phyloP scores from a whole-genome alignment of 2,888 invertebrate species.

The Netelia melanura region DNA sequence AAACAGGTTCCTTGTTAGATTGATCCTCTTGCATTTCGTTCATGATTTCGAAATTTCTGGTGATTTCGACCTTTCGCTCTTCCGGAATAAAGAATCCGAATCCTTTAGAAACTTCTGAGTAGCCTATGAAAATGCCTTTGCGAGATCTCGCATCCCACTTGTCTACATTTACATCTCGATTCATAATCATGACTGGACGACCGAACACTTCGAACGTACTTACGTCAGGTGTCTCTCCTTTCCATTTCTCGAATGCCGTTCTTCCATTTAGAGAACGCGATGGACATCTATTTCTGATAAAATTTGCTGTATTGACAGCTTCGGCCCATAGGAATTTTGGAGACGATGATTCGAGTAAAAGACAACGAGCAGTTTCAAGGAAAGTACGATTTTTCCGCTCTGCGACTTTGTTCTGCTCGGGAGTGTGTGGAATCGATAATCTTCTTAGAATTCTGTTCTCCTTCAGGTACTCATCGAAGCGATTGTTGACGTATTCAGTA shows the following conservation, averaged over 20 bases:
- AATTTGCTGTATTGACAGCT: conserved; percentile 36
- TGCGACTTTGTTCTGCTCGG: conserved; percentile 50
- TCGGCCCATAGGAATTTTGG: conserved; percentile 47
- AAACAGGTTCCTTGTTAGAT: no score
- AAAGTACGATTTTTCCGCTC: conserved; percentile 52
- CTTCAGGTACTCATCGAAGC: conserved; percentile 35
- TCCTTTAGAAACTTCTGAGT: conserved; percentile 52
- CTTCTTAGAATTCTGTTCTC: conserved; percentile 34
- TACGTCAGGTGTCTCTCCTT: conserved; percentile 6
- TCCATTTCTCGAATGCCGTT: conserved; percentile 32
- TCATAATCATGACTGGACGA: conserved; percentile 59
- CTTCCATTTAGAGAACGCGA: conserved; percentile 16
- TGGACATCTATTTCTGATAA: conserved; percentile 46
- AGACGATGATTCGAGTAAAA: conserved; percentile 30
- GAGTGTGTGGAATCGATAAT: conserved; percentile 34
- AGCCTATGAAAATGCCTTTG: conserved; percentile 58
- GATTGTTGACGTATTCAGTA: conserved; percentile 62
- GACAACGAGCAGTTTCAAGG: conserved; percentile 41
- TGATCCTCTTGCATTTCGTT: no score
- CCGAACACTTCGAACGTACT: conserved; percentile 46
- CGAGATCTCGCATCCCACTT: conserved; percentile 35
- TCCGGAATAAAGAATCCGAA: conserved; percentile 68
- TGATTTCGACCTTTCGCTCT: conserved; percentile 55
- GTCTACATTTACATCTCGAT: conserved; percentile 54
- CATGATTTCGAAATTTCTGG: conserved; percentile 62